Evolutionary conservation across 2,888 invertebrate species (phyloP), one percentile per base, ranked within the genome.

Genomic region (Malacosoma neustria): DNA sequence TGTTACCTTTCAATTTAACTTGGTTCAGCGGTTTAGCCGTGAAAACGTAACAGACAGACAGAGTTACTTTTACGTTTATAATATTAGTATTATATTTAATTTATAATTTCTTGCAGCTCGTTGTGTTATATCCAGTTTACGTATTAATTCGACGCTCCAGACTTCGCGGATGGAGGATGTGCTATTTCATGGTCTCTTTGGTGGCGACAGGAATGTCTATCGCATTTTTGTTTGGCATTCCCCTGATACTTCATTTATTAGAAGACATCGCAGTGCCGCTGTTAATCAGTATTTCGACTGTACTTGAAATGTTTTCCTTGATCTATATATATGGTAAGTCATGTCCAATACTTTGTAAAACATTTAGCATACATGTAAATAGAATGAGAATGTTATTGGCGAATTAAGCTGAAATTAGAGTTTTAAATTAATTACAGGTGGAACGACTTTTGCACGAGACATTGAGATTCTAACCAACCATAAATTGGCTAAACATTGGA

Each of bases 281-380:
- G 2, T 54, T 84, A 2, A 43, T 67, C 36, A 57, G 54, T 35
- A 2, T 69, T 2, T 56, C 72, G 0, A 71, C 73, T 1, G 40
- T 66, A 1, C 32, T 72, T 0, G 84, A 85, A 40, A 58, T 77
- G 34, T 40, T 61, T 7, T 71, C 71, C 0, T 75, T 84, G 39
- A 51, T 72, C 1, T 69, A 72, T 35, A 62, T 82, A 39, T 84
- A 84, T 39, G 84, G 84, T 82, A 48, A 41, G 48, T 13, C 14
- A 11, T 5, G n/a, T n/a, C n/a, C n/a, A n/a, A n/a, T n/a, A n/a
- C n/a, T n/a, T n/a, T n/a, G n/a, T n/a, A n/a, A n/a, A n/a, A n/a
- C n/a, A n/a, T n/a, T n/a, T n/a, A n/a, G n/a, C n/a, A n/a, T n/a
- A n/a, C n/a, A n/a, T n/a, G n/a, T n/a, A n/a, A n/a, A n/a, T n/a